Conservation (phyloP, 2,113 vertebrate genomes). For the Bufo bufo region DNA sequence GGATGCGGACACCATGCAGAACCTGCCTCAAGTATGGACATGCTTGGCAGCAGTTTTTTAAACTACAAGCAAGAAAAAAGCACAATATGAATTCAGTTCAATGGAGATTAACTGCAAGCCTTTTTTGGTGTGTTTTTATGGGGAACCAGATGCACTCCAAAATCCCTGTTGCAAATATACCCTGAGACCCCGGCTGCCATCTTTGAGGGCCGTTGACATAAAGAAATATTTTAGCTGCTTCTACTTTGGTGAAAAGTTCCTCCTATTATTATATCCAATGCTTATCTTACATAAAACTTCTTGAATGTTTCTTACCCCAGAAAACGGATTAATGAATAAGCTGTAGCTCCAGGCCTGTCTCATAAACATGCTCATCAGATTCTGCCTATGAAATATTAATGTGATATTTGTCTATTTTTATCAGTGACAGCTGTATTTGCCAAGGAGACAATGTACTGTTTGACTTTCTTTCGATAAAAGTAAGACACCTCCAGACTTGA, state of each 20-base stretch:
- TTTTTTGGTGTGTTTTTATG: too few relatives aligned
- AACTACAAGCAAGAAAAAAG: too few relatives aligned
- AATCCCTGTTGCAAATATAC: too few relatives aligned
- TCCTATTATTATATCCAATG: not conserved
- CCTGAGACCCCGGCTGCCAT: too few relatives aligned
- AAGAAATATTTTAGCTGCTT: not conserved
- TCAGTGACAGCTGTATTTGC: not conserved
- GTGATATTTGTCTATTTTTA: constrained; percentile 14
- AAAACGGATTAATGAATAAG: constrained; percentile 40
- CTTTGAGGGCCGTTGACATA: not conserved
- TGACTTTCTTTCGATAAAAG: not conserved
- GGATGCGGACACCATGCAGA: too few relatives aligned
- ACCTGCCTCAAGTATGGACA: too few relatives aligned
- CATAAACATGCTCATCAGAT: constrained; percentile 6
- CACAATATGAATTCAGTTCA: too few relatives aligned
- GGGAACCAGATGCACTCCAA: too few relatives aligned
- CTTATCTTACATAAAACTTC: constrained; percentile 38
- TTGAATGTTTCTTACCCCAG: constrained; percentile 24
- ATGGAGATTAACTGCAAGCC: too few relatives aligned
- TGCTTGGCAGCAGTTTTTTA: too few relatives aligned
- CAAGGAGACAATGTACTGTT: not conserved
- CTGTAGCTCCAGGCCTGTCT: constrained; percentile 10
- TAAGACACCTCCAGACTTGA: not conserved
- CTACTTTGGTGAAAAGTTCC: not conserved
- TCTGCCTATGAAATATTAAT: constrained; percentile 11